Percentiles rank a stretch among this genome's conserved stretches.
phyloP scores from a whole-genome alignment of 1,140 invertebrate species.

The Orius insidiosus region DNA sequence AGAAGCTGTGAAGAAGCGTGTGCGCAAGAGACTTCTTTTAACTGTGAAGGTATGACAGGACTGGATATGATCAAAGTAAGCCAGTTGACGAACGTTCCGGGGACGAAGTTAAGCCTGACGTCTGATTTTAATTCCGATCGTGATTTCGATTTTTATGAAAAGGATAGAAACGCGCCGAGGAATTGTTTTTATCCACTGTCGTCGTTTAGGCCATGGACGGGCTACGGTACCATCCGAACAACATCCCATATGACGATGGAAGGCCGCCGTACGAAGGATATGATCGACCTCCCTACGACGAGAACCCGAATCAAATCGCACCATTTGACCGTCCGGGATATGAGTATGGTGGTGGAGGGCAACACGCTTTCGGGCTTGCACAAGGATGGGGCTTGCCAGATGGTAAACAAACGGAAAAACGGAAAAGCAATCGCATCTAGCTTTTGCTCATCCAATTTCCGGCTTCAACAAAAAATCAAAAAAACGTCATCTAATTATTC shows the following conservation, averaged over 20 bases:
- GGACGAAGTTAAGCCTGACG: slow-evolving; percentile 39
- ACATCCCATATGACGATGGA: not conserved
- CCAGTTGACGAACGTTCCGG: slow-evolving; percentile 49
- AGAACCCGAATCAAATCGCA: slow-evolving; percentile 5
- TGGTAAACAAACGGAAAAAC: slow-evolving; percentile 7
- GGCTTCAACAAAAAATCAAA: not conserved
- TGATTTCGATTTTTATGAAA: slow-evolving; percentile 58
- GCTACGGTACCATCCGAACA: slow-evolving; percentile 1
- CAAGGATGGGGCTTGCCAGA: slow-evolving; percentile 15
- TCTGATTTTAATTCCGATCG: slow-evolving; percentile 44
- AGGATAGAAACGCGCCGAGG: slow-evolving; percentile 28
- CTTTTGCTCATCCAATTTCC: not conserved
- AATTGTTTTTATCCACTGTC: slow-evolving; percentile 12
- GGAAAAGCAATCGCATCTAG: too few relatives aligned
- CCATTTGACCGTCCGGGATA: not conserved
- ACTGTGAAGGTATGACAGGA: slow-evolving; percentile 41
- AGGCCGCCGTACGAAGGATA: not conserved
- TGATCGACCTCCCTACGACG: not conserved
- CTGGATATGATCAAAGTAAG: slow-evolving; percentile 28
- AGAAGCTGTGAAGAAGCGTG: slow-evolving; percentile 57
- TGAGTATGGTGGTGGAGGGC: slow-evolving; percentile 13
- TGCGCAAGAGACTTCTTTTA: slow-evolving; percentile 48
- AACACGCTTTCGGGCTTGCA: slow-evolving; percentile 11
- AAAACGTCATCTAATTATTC: not conserved
- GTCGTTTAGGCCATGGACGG: not conserved